Conservation (phyloP, 2,888 invertebrate genomes). For the Ommatoiulus sabulosus region DNA sequence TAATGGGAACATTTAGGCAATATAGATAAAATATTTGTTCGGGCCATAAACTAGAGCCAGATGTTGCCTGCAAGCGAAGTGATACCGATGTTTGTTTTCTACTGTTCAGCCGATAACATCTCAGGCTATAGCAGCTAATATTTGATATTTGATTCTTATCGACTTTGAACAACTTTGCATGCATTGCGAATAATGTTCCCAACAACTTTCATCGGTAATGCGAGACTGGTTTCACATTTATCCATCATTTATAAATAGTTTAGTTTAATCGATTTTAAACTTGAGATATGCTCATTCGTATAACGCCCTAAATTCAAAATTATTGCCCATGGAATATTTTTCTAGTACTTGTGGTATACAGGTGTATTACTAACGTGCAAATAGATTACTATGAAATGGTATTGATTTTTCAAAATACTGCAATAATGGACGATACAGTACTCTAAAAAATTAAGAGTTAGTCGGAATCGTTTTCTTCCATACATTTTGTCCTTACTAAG, state of each 20-base stretch:
- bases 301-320: not conserved
- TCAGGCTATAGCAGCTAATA: not conserved
- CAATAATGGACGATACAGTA: too few relatives aligned
- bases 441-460: too few relatives aligned
- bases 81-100: not conserved
- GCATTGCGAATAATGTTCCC: not conserved
- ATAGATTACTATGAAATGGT: too few relatives aligned
- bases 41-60: not conserved
- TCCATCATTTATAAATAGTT: constrained; percentile 5
- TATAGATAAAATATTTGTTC: not conserved
- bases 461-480: too few relatives aligned
- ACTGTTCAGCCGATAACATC: not conserved
- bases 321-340: not conserved
- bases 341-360: not conserved
- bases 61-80: constrained; percentile 15
- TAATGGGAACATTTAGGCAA: constrained; percentile 14
- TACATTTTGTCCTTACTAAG: too few relatives aligned
- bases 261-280: not conserved
- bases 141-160: constrained; percentile 28
- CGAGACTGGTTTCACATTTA: not conserved
- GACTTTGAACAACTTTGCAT: not conserved
- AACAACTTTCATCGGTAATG: not conserved
- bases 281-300: not conserved
- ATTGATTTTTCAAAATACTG: too few relatives aligned
- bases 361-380: too few relatives aligned